Percentiles rank a stretch among this genome's conserved stretches.
Evolutionary conservation across 2,888 invertebrate genomes (phyloP).

Genomic region (Teinopalpus imperialis): DNA sequence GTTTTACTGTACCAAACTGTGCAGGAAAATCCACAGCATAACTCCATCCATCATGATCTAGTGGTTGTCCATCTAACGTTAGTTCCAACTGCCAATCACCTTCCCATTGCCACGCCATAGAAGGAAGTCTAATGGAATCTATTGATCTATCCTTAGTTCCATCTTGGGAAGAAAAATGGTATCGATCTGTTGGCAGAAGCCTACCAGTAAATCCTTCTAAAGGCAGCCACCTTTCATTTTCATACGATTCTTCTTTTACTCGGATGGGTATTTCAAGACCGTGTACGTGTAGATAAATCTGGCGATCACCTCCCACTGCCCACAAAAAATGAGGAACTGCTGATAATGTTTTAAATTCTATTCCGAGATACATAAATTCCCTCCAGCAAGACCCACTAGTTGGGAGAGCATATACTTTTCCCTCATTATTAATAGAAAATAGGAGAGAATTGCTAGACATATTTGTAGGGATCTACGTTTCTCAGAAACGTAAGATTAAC

Average conservation of each 20-base stretch:
- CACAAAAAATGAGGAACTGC: conserved; percentile 93
- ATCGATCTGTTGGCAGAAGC: conserved; percentile 93
- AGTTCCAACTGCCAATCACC: conserved; percentile 95
- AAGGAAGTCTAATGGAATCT: conserved; percentile 92
- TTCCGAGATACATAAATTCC: conserved; percentile 91
- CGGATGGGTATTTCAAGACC: conserved; percentile 94
- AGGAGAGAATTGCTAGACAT: conserved; percentile 86
- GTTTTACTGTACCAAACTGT: conserved; percentile 89
- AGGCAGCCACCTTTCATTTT: conserved; percentile 97
- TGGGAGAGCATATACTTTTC: conserved; percentile 92
- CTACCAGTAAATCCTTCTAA: conserved; percentile 92
- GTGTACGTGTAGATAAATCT: conserved; percentile 95
- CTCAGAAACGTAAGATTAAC: no score
- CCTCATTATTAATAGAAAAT: conserved; percentile 93
- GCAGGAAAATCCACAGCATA: conserved; percentile 96
- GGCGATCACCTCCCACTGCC: conserved; percentile 96
- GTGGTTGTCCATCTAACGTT: conserved; percentile 91
- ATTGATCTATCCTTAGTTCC: conserved; percentile 90
- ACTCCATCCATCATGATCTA: conserved; percentile 96
- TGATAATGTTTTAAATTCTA: conserved; percentile 94
- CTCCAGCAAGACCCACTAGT: conserved; percentile 92
- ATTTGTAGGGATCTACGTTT: no score
- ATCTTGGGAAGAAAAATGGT: conserved; percentile 92
- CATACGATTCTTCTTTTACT: conserved; percentile 94
- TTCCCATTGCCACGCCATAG: conserved; percentile 98